Conservation (phyloP, 2,888 invertebrate genomes). For the Asteroscopus sphinx region DNA sequence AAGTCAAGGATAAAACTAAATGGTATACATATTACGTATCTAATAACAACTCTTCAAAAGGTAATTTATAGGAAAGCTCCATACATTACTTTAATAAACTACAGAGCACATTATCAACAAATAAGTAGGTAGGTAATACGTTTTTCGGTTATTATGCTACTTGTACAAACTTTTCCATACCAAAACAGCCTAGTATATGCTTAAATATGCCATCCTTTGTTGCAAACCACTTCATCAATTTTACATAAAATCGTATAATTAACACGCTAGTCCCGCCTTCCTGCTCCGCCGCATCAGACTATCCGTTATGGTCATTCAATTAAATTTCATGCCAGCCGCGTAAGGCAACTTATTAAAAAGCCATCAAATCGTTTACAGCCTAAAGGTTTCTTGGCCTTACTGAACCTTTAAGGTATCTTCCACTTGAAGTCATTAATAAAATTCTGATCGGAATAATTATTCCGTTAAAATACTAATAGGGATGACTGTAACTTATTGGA, state of each 20-base stretch:
- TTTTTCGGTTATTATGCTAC: no score
- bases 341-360: conserved; percentile 73
- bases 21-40: no score
- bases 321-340: conserved; percentile 64
- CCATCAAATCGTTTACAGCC: conserved; percentile 70
- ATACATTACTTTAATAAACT: no score
- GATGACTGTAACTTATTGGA: conserved; percentile 43
- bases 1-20: conserved; percentile 16
- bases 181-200: not conserved
- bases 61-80: no score
- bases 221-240: conserved; percentile 17
- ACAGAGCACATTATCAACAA: no score
- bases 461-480: conserved; percentile 45
- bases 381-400: conserved; percentile 61
- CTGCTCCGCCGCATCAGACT: conserved; percentile 47
- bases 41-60: no score
- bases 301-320: conserved; percentile 64
- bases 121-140: no score
- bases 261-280: conserved; percentile 48
- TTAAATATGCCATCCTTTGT: not conserved
- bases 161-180: no score
- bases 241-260: conserved; percentile 47
- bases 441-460: conserved; percentile 53
- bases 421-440: conserved; percentile 56
- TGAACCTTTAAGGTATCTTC: conserved; percentile 50